Conservation (phyloP, 2,113 vertebrate genomes). For the Microcebus ravelobensis region DNA sequence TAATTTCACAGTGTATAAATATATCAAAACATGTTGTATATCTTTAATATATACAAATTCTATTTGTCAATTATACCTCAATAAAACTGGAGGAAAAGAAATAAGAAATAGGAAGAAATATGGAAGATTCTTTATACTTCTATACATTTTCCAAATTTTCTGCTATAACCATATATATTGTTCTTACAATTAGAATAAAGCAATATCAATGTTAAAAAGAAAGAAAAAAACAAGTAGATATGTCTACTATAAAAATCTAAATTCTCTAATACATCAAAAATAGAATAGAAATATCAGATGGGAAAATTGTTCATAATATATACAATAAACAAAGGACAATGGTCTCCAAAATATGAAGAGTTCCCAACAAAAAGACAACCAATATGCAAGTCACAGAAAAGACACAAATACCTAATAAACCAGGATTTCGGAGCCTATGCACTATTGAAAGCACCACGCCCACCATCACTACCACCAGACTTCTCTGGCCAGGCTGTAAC, state of each 20-base stretch:
- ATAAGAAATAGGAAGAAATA: not conserved
- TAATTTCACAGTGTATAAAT: not conserved
- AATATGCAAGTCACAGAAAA: not conserved
- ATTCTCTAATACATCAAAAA: not conserved
- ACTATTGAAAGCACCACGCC: not conserved
- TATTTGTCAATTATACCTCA: not conserved
- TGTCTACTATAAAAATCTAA: not conserved
- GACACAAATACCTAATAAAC: not conserved
- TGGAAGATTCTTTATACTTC: not conserved
- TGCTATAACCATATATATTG: not conserved
- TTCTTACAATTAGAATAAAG: not conserved
- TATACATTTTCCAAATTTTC: not conserved
- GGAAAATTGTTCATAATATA: not conserved
- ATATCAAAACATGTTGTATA: not conserved
- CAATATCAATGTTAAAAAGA: not conserved
- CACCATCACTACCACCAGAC: too few species aligned
- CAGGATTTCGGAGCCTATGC: not conserved
- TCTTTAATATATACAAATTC: not conserved
- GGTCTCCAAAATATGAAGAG: not conserved
- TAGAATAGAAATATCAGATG: not conserved
- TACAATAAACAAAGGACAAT: not conserved
- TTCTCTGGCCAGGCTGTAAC: not conserved
- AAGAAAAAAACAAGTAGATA: not conserved
- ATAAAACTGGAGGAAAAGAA: not conserved
- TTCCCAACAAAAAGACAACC: not conserved